Conservation (phyloP, 2,888 invertebrate genomes). For the Branchellion lobata region DNA sequence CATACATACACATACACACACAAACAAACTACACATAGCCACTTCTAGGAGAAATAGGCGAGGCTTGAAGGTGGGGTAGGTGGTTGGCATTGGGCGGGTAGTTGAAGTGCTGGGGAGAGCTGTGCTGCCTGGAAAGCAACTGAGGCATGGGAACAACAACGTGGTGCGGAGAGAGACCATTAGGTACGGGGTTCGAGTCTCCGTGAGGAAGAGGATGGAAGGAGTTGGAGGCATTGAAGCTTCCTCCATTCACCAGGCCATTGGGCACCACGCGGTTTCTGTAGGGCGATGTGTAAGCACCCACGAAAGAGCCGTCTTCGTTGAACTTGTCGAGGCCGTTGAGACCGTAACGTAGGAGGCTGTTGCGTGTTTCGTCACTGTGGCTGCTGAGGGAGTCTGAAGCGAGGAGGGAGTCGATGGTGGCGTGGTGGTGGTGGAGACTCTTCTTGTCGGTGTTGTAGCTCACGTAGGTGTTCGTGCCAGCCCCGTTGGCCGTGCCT, state of each 20-base stretch:
- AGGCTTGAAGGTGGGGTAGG: no score
- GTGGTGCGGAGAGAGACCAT: no score
- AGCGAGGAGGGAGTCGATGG: background rate
- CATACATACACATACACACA: background rate
- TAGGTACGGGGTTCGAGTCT: no score
- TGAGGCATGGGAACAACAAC: no score
- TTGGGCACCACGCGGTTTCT: background rate
- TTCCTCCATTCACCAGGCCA: no score
- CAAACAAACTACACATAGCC: no score
- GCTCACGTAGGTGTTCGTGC: background rate
- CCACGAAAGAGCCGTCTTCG: constrained; percentile 72
- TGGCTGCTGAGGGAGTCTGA: constrained; percentile 46
- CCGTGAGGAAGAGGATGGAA: background rate
- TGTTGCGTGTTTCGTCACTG: constrained; percentile 81
- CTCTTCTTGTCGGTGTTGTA: background rate
- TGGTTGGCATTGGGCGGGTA: no score
- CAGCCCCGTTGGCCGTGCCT: no score
- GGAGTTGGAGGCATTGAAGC: background rate
- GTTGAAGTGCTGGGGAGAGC: no score
- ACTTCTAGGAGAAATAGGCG: no score
- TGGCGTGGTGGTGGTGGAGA: no score
- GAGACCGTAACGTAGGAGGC: constrained; percentile 96
- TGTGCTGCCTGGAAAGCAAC: no score
- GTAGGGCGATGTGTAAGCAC: background rate
- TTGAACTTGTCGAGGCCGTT: constrained; percentile 86